Conservation (phyloP, 23 tunicate genomes). For the Phallusia fumigata region DNA sequence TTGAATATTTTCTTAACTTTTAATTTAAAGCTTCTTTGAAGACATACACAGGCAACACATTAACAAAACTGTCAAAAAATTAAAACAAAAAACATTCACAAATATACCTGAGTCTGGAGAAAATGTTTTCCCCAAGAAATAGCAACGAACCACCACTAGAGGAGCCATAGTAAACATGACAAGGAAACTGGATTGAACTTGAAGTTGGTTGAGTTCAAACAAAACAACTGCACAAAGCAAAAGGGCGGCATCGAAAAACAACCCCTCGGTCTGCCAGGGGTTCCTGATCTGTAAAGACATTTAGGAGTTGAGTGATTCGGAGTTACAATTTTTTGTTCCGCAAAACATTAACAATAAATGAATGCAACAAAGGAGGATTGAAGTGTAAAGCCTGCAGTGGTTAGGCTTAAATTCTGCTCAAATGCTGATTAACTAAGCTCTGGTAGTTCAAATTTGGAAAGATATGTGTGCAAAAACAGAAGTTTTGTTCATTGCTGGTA, state of each 20-base stretch:
- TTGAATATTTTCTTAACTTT: too few species aligned
- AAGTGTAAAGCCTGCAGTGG: too few species aligned
- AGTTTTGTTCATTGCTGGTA: too few species aligned
- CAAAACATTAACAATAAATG: not conserved
- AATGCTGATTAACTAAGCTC: too few species aligned
- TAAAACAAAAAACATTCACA: too few species aligned
- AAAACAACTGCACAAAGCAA: slow-evolving; percentile 45
- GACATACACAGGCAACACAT: too few species aligned
- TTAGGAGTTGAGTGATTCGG: not conserved
- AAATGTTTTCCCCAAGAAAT: slow-evolving; percentile 17
- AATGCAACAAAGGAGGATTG: not conserved
- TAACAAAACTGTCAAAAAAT: not conserved
- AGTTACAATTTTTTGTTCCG: not conserved
- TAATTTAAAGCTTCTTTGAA: too few species aligned
- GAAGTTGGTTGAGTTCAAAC: slow-evolving; percentile 31
- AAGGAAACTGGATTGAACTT: slow-evolving; percentile 43
- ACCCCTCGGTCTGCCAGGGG: slow-evolving; percentile 33
- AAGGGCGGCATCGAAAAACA: slow-evolving; percentile 60
- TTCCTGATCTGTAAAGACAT: not conserved
- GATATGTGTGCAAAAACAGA: too few species aligned
- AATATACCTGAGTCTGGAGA: not conserved
- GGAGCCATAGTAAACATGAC: slow-evolving; percentile 31
- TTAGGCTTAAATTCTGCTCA: too few species aligned
- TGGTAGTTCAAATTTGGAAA: too few species aligned
- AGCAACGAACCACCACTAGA: slow-evolving; percentile 17